Evolutionary conservation across 2,888 invertebrate genomes (phyloP).

Genomic region (Acleris holmiana): DNA sequence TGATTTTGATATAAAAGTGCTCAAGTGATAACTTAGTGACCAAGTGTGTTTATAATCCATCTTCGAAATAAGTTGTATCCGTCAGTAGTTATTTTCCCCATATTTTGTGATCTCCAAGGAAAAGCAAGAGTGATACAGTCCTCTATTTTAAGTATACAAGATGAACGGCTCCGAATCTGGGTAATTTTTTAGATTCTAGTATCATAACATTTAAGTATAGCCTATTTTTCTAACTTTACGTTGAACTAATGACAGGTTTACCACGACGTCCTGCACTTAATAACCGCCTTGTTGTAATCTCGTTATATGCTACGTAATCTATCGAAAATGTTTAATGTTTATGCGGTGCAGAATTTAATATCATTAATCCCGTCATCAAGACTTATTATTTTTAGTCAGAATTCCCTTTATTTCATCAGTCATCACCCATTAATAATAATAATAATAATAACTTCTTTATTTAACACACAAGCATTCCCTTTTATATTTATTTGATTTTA

Average conservation of each 20-base stretch:
- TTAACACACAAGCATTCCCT: too few relatives aligned
- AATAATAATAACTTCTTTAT: too few relatives aligned
- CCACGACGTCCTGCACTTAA: too few relatives aligned
- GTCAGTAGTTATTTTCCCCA: slow-evolving; percentile 55
- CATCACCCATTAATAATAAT: too few relatives aligned
- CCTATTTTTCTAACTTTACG: neutral
- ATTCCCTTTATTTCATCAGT: too few relatives aligned
- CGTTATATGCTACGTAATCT: too few relatives aligned
- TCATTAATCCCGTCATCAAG: too few relatives aligned
- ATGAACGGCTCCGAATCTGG: slow-evolving; percentile 93
- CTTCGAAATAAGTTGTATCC: slow-evolving; percentile 49
- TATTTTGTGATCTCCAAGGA: slow-evolving; percentile 54
- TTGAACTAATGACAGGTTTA: slow-evolving; percentile 28
- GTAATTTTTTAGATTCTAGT: slow-evolving; percentile 75
- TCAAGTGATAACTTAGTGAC: slow-evolving; percentile 60
- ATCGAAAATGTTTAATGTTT: too few relatives aligned
- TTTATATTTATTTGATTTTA: too few relatives aligned
- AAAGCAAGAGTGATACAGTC: slow-evolving; percentile 52
- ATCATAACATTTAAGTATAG: slow-evolving; percentile 4
- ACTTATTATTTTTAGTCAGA: too few relatives aligned
- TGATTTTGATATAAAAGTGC: slow-evolving; percentile 68
- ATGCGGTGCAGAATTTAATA: too few relatives aligned
- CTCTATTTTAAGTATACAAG: slow-evolving; percentile 56
- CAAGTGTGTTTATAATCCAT: slow-evolving; percentile 53
- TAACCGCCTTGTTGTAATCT: too few relatives aligned